These are phyloP conservation scores for Indicator maculatus DNA, from an alignment of 2,113 vertebrate species.

Conservation along the genomic window DNA sequence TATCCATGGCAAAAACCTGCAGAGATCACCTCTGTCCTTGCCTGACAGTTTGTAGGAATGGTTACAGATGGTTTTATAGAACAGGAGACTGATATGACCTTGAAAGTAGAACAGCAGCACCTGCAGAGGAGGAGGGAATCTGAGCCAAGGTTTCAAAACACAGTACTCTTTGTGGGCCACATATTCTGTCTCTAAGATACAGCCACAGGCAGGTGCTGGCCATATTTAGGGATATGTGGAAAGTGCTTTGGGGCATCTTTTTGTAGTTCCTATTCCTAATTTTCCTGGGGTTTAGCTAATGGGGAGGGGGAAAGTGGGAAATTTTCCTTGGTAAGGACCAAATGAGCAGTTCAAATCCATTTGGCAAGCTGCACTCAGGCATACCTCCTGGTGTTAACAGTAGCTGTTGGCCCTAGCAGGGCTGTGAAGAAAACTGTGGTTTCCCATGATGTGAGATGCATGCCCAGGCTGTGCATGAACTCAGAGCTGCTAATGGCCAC, in stretches of 20 bases:
- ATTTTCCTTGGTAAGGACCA: background rate
- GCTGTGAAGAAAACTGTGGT: background rate
- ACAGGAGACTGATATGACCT: background rate
- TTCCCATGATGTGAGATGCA: background rate
- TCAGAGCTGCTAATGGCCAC: background rate
- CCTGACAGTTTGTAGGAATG: background rate
- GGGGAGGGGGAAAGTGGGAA: background rate
- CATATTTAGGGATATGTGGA: background rate
- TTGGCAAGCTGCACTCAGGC: background rate
- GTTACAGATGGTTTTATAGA: background rate
- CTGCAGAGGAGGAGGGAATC: background rate
- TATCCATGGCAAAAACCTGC: constrained; percentile 3
- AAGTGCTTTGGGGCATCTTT: background rate
- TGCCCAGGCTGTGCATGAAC: background rate
- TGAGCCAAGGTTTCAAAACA: background rate
- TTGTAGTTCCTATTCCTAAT: background rate
- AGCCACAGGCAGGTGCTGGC: background rate
- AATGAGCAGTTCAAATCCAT: background rate
- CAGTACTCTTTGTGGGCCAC: fast-evolving
- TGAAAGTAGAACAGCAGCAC: background rate
- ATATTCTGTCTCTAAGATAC: background rate
- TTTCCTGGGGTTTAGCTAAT: background rate
- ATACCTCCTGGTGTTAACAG: background rate
- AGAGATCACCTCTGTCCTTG: background rate
- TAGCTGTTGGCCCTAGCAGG: background rate